Conservation (phyloP, 2,113 vertebrate genomes). For the Corydoras maculifer region DNA sequence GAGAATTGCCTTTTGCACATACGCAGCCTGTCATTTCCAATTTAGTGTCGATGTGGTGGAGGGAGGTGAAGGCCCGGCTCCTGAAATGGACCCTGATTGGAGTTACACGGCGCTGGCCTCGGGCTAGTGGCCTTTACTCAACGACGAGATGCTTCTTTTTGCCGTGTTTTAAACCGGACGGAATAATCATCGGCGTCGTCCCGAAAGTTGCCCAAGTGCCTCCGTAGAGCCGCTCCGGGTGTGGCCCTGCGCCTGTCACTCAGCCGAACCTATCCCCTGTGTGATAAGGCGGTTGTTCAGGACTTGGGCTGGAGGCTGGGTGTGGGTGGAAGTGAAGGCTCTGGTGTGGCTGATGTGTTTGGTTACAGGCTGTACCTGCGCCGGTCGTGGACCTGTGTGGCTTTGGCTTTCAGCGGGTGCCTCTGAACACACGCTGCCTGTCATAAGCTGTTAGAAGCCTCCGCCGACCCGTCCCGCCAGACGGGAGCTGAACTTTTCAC, state of each 20-base stretch:
- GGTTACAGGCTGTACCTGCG: conserved; percentile 55
- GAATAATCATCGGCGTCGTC: conserved; percentile 19
- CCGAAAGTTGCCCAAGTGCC: background rate
- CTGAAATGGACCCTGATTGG: conserved; percentile 78
- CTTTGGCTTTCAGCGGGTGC: conserved; percentile 58
- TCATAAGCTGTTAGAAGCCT: conserved; percentile 77
- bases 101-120: conserved; percentile 68
- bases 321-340: background rate
- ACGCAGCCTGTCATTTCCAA: conserved; percentile 87
- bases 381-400: conserved; percentile 40
- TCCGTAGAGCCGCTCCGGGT: background rate
- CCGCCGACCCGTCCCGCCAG: conserved; percentile 68
- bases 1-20: conserved; percentile 95
- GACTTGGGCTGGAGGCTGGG: too few relatives aligned
- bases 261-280: background rate
- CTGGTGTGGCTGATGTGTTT: conserved; percentile 13
- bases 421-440: conserved; percentile 73
- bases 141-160: conserved; percentile 51
- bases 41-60: conserved; percentile 65
- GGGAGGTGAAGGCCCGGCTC: conserved; percentile 62
- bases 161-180: conserved; percentile 57
- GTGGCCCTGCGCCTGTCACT: conserved; percentile 2
- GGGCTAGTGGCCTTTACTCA: conserved; percentile 68
- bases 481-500: conserved; percentile 72
- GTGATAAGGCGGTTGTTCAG: background rate